phyloP scores from a whole-genome alignment of 2,797 vertebrate species.

The Epinephelus malabaricus region DNA sequence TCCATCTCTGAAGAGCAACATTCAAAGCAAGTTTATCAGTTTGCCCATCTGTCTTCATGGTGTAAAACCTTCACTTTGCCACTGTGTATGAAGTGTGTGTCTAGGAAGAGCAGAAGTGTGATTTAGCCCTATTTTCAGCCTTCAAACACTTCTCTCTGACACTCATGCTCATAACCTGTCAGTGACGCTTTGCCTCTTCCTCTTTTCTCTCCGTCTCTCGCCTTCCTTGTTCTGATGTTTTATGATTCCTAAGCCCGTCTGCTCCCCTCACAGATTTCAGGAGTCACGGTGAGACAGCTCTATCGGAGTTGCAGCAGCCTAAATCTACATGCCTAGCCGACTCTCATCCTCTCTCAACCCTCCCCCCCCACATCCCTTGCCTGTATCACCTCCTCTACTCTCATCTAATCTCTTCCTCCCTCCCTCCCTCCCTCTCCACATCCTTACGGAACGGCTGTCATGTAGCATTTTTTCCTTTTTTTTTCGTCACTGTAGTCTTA shows the following conservation, averaged over 20 bases:
- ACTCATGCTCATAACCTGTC: slow-evolving; percentile 67
- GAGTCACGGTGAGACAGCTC: slow-evolving; percentile 66
- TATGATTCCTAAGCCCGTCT: slow-evolving; percentile 56
- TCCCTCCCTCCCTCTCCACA: slow-evolving; percentile 32
- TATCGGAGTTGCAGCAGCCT: slow-evolving; percentile 50
- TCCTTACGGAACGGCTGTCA: slow-evolving; percentile 53
- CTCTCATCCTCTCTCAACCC: slow-evolving; percentile 31
- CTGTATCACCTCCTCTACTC: slow-evolving; percentile 54
- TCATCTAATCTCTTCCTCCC: slow-evolving; percentile 55
- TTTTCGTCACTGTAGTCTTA: slow-evolving; percentile 35
- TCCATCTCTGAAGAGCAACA: slow-evolving; percentile 6
- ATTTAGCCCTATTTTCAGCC: slow-evolving; percentile 67
- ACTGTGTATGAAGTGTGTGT: slow-evolving; percentile 24
- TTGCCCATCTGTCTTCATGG: slow-evolving; percentile 15
- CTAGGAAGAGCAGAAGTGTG: slow-evolving; percentile 34
- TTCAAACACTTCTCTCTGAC: slow-evolving; percentile 69
- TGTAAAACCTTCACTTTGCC: slow-evolving; percentile 39
- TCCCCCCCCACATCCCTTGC: slow-evolving; percentile 20
- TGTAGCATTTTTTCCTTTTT: slow-evolving; percentile 36
- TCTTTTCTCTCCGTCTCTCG: slow-evolving; percentile 49
- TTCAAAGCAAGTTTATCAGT: slow-evolving; percentile 40
- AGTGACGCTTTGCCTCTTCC: slow-evolving; percentile 62
- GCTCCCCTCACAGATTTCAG: slow-evolving; percentile 54
- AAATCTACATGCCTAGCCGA: slow-evolving; percentile 58
- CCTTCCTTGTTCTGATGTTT: slow-evolving; percentile 60